Conservation (phyloP, 2,888 invertebrate genomes). For the Chrysina gloriosa region DNA sequence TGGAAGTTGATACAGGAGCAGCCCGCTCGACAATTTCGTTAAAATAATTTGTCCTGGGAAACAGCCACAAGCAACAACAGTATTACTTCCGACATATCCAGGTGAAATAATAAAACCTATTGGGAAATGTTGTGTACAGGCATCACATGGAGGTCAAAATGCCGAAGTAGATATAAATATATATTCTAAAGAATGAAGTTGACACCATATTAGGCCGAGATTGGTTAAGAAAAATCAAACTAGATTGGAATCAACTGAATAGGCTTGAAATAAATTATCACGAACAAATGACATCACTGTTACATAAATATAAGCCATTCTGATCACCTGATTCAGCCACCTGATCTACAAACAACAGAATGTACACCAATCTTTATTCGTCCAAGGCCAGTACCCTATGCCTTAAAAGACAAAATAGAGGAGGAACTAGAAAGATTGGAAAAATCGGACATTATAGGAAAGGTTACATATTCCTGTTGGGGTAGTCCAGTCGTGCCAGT, state of each 20-base stretch:
- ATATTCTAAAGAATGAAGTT: background rate
- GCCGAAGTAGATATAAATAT: background rate
- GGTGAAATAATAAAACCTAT: conserved; percentile 16
- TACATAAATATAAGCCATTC: too few relatives aligned
- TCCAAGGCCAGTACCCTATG: too few relatives aligned
- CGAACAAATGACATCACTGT: background rate
- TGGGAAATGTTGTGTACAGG: background rate
- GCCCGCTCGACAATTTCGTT: background rate
- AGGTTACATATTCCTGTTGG: too few relatives aligned
- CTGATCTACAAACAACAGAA: too few relatives aligned
- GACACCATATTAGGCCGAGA: conserved; percentile 8
- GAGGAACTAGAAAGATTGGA: too few relatives aligned
- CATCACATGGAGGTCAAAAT: background rate
- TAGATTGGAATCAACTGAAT: background rate
- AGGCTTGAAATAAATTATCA: too few relatives aligned
- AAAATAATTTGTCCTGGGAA: background rate
- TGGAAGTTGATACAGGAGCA: conserved; percentile 8
- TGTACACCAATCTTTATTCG: too few relatives aligned
- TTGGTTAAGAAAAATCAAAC: conserved; percentile 6
- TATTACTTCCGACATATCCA: background rate
- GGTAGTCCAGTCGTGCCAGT: too few relatives aligned
- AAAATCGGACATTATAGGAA: too few relatives aligned
- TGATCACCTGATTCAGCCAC: too few relatives aligned
- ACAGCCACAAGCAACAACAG: background rate
- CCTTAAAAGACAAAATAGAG: too few relatives aligned